phyloP scores from a whole-genome alignment of 2,113 vertebrate genomes.

The Chloebia gouldiae region DNA sequence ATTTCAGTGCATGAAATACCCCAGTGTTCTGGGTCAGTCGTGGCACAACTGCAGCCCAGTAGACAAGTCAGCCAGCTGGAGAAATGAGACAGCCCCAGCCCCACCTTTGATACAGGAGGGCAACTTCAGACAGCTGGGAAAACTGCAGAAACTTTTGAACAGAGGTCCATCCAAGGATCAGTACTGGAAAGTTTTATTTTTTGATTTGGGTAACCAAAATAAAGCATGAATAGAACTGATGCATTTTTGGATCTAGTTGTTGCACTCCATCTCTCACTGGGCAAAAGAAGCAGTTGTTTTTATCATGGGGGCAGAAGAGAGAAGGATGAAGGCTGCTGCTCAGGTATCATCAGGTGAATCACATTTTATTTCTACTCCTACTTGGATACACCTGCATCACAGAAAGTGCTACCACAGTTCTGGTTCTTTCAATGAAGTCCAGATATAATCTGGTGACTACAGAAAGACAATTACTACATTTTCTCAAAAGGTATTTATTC shows the following conservation, averaged over 20 bases:
- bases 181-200: not conserved
- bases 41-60: not conserved
- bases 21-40: fast-evolving
- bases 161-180: not conserved
- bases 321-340: not conserved
- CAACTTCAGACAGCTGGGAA: not conserved
- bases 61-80: not conserved
- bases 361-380: not conserved
- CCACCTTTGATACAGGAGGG: not conserved
- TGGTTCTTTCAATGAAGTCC: not conserved
- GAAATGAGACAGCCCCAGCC: not conserved
- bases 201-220: not conserved
- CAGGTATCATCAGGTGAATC: not conserved
- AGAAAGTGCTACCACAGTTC: not conserved
- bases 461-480: not conserved
- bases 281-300: not conserved
- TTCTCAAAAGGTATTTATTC: not conserved
- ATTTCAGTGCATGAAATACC: not conserved
- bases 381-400: not conserved
- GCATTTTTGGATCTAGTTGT: not conserved
- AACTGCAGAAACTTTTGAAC: not conserved
- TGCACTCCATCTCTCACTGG: not conserved
- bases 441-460: not conserved
- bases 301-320: not conserved
- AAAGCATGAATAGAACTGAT: not conserved